phyloP scores from a whole-genome alignment of 2,113 vertebrate genomes.

The Mormoops blainvillei region DNA sequence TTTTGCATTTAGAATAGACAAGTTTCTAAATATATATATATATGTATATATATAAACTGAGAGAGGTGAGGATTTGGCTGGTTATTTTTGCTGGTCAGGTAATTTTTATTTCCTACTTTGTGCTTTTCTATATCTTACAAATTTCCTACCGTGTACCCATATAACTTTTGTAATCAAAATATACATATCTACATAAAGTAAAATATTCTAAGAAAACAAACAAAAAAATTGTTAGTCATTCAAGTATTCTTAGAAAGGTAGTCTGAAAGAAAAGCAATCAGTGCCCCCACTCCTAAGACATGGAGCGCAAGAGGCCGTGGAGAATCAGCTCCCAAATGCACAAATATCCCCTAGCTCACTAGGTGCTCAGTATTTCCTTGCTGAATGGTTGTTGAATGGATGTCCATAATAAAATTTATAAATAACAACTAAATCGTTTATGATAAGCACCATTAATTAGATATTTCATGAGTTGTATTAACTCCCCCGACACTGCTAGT shows the following conservation, averaged over 20 bases:
- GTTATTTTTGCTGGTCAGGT: no score
- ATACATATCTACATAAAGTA: no score
- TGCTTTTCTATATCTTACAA: no score
- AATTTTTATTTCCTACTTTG: no score
- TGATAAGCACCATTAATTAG: not conserved
- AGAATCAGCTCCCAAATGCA: not conserved
- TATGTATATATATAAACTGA: no score
- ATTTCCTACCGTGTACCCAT: no score
- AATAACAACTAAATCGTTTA: not conserved
- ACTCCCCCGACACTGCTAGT: not conserved
- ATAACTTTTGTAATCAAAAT: no score
- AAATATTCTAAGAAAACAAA: no score
- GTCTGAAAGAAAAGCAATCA: not conserved
- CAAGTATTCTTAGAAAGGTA: not conserved
- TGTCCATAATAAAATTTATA: not conserved
- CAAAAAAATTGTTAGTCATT: not conserved
- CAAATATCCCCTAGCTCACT: not conserved
- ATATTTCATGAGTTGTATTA: not conserved
- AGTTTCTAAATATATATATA: no score
- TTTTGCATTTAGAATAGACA: no score
- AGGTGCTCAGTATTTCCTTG: not conserved
- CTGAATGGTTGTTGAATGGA: not conserved
- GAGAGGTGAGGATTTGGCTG: no score
- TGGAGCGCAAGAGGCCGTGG: not conserved
- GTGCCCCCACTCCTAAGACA: not conserved